Evolutionary conservation across 2,888 invertebrate genomes (phyloP).

Genomic region (Masnerella sp.): DNA sequence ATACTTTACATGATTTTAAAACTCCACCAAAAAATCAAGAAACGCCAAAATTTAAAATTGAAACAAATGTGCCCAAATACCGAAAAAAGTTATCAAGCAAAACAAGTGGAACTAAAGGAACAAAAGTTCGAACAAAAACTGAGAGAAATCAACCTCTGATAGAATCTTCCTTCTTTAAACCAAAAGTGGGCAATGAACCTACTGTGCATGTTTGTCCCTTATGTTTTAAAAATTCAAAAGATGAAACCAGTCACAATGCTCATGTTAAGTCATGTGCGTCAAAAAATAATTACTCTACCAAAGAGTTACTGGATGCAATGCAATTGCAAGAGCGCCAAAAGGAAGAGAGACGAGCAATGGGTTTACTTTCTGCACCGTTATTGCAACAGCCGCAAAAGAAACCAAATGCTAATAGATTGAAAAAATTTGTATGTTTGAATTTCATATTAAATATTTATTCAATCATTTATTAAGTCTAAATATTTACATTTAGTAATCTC

Average conservation of each 20-base stretch:
- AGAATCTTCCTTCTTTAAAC: slow-evolving; percentile 71
- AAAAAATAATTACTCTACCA: slow-evolving; percentile 74
- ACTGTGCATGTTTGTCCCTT: slow-evolving; percentile 72
- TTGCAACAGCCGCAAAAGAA: slow-evolving; percentile 48
- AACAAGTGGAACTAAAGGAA: slow-evolving; percentile 39
- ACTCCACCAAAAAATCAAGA: slow-evolving; percentile 64
- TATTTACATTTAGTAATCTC: neutral
- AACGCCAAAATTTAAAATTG: slow-evolving; percentile 49
- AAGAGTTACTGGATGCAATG: slow-evolving; percentile 73
- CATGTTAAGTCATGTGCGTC: slow-evolving; percentile 77
- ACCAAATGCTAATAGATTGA: slow-evolving; percentile 32
- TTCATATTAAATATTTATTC: neutral
- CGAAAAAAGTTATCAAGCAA: slow-evolving; percentile 47
- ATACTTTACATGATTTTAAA: slow-evolving; percentile 72
- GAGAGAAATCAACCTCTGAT: slow-evolving; percentile 68
- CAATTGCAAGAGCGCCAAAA: slow-evolving; percentile 76
- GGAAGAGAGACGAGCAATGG: slow-evolving; percentile 75
- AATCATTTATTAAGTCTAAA: neutral
- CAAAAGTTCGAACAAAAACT: too few species aligned
- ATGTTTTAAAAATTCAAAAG: slow-evolving; percentile 72
- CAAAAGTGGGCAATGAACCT: slow-evolving; percentile 53
- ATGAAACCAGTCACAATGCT: slow-evolving; percentile 59
- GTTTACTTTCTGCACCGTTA: slow-evolving; percentile 73
- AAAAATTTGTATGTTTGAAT: slow-evolving; percentile 62
- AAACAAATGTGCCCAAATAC: slow-evolving; percentile 38